Evolutionary conservation across 1,140 invertebrate species (phyloP).

Genomic region (Yoshiicerus persimilis): DNA sequence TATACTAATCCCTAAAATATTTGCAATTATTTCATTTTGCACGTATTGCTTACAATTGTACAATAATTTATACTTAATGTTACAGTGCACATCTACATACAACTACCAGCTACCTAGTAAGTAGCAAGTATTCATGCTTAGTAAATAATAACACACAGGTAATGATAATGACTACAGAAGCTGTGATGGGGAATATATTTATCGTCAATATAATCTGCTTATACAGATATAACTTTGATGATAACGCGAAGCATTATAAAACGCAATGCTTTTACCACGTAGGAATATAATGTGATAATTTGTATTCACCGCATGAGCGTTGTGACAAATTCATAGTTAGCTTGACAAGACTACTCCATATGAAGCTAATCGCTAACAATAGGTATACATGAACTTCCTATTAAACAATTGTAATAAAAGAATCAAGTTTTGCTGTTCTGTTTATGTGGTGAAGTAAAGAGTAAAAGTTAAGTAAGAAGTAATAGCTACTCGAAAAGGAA

Average conservation of each 20-base stretch:
- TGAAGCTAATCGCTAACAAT: constrained; percentile 1
- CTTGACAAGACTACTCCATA: constrained; percentile 1
- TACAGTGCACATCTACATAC: no score
- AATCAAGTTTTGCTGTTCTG: neutral
- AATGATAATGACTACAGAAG: neutral
- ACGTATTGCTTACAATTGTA: neutral
- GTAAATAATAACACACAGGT: neutral
- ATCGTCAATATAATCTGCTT: neutral
- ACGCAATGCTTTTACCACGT: neutral
- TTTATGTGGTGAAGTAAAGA: neutral
- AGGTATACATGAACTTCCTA: neutral
- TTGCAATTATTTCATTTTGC: neutral
- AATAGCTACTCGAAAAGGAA: neutral
- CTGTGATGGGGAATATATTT: neutral
- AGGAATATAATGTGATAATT: neutral
- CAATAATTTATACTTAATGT: no score
- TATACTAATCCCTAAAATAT: neutral
- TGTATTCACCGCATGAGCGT: neutral
- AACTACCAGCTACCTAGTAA: no score
- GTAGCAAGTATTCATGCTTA: neutral
- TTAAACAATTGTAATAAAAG: constrained; percentile 9
- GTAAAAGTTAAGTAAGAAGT: neutral
- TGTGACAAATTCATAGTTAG: constrained; percentile 7
- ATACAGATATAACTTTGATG: neutral
- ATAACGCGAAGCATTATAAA: neutral